Evolutionary conservation across 2,888 invertebrate species (phyloP), one percentile per base, ranked within the genome.

Genomic region (Desoria tigrina): DNA sequence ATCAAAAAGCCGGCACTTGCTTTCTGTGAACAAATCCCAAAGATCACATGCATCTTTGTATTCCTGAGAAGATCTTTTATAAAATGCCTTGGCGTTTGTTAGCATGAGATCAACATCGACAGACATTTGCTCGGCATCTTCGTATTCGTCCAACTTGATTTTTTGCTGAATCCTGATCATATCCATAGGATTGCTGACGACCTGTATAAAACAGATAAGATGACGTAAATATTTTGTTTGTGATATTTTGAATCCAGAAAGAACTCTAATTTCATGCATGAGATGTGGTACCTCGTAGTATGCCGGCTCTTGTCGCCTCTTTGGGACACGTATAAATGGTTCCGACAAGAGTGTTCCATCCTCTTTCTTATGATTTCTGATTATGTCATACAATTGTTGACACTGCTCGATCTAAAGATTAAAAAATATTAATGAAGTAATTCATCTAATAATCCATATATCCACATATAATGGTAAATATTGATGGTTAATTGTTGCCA

Each of bases 101-200:
- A 96, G 89, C 77, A 99, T 85, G 39, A 96, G 84, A 78, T 94
- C 92, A 74, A 99, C 87, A 79, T 99, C 98, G 9, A 86, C 85
- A 42, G 92, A 88, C 68, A 99, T 83, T 78, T 95, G 94, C 32
- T 95, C 94, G 74, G 97, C 85, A 79, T 94, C 94, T 75, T 91
- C 90, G 80, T 99, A 99, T 61, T 96, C 95, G 77, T 98, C 97
- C 0, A 93, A 95, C 85, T 95, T 96, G 11, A 98, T 82, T 80
- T 97, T 98, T 79, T 96, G 96, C 80, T 97, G 96, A 2, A 99
- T 94, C 81, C 91, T 88, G 49, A 96, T 82, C 78, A 99, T 84
- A 81, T 99, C 98, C 79, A 99, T 98, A 1, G 98, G 98, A 79
- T 92, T 92, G 7, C 88, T 86, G 1, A 99, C 94, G 42, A 94